Conservation (phyloP, 2,888 invertebrate species). For the Glomeris marginata region DNA sequence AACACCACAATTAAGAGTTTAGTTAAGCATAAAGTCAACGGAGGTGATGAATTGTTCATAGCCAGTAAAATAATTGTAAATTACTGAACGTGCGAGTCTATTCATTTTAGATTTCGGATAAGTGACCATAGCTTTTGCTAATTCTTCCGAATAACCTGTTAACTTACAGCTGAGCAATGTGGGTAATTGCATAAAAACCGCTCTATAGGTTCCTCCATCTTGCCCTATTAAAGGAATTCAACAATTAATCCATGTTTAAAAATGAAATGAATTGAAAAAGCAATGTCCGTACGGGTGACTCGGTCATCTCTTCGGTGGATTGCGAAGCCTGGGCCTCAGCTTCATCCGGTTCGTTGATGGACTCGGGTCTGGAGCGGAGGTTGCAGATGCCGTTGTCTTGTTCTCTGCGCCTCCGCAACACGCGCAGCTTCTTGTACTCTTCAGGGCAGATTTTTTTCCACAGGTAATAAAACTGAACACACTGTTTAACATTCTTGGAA, state of each 20-base stretch:
- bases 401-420: constrained; percentile 46
- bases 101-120: background rate
- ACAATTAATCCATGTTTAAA: background rate
- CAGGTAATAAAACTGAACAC: constrained; percentile 95
- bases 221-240: background rate
- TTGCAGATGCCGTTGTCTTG: constrained; percentile 25
- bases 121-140: background rate
- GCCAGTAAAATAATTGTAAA: background rate
- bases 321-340: background rate
- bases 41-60: background rate
- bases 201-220: background rate
- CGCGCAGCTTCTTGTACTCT: constrained; percentile 59
- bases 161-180: constrained; percentile 27
- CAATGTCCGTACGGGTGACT: constrained; percentile 5
- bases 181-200: constrained; percentile 23
- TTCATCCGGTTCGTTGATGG: constrained; percentile 3
- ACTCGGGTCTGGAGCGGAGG: constrained; percentile 22
- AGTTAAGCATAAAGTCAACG: too few relatives aligned
- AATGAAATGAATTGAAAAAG: background rate
- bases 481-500: constrained; percentile 73
- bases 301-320: constrained; percentile 6
- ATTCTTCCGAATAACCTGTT: constrained; percentile 1
- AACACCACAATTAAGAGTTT: too few relatives aligned
- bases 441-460: constrained; percentile 97
- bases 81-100: background rate